Evolutionary conservation across 2,888 invertebrate genomes (phyloP).

Genomic region (Dryomyza anilis): DNA sequence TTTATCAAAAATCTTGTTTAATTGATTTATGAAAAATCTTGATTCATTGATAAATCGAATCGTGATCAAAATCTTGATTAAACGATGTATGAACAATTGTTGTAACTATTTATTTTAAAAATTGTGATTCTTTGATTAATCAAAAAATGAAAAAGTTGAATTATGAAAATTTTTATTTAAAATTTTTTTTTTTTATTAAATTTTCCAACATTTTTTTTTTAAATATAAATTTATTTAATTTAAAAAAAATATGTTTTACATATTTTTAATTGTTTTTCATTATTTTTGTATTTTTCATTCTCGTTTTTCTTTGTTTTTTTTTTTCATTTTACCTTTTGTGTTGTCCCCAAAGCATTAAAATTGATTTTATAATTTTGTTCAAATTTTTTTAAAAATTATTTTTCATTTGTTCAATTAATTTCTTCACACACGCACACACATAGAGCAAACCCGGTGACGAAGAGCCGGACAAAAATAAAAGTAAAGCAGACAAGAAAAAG

Average conservation of each 20-base stretch:
- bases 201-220: background rate
- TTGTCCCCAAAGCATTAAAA: background rate
- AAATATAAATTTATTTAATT: background rate
- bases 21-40: too few species aligned
- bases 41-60: background rate
- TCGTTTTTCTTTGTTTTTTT: background rate
- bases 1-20: background rate
- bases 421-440: background rate
- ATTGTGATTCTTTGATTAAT: too few species aligned
- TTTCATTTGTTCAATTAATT: background rate
- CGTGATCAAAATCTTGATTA: too few species aligned
- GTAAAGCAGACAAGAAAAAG: constrained; percentile 35
- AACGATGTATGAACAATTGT: too few species aligned
- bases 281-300: background rate
- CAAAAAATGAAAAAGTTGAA: too few species aligned
- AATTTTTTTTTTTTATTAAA: background rate
- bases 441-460: constrained; percentile 28
- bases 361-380: background rate
- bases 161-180: too few species aligned
- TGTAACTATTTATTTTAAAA: too few species aligned
- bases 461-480: constrained; percentile 47
- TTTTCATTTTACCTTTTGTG: background rate
- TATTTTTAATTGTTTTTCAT: background rate
- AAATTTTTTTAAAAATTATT: background rate
- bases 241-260: background rate